Percentiles rank a stretch among this genome's conserved stretches.
These are phyloP conservation scores for Psittacula derbiana DNA, from an alignment of 2,797 vertebrate species.

Conservation along the genomic window DNA sequence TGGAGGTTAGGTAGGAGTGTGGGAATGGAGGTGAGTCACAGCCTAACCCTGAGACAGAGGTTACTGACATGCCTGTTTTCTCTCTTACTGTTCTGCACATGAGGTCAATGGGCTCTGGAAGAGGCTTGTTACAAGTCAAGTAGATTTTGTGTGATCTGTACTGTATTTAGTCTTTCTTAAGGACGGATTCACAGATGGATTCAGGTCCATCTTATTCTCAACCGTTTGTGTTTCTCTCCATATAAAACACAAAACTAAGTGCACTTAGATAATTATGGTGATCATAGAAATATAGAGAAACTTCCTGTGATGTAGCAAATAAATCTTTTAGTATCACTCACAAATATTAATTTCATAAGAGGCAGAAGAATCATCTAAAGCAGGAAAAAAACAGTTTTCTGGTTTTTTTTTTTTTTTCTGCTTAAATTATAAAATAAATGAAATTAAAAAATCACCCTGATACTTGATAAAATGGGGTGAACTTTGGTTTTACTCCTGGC, in stretches of 20 bases:
- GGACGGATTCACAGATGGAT: neutral
- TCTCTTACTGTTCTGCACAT: neutral
- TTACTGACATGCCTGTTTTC: neutral
- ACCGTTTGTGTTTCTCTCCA: neutral
- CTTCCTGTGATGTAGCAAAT: neutral
- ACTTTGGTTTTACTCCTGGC: neutral
- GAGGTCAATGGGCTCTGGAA: neutral
- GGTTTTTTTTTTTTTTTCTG: neutral
- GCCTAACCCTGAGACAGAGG: no score
- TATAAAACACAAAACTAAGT: neutral
- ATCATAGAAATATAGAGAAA: neutral
- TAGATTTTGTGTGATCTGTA: neutral
- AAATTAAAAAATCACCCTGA: neutral
- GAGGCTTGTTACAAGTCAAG: neutral
- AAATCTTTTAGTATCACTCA: neutral
- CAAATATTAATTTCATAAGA: neutral
- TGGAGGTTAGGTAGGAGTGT: neutral
- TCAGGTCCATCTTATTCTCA: neutral
- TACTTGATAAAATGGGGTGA: neutral
- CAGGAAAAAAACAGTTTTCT: neutral
- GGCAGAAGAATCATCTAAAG: neutral
- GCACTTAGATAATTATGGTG: neutral
- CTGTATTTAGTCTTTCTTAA: neutral
- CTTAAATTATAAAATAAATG: neutral
- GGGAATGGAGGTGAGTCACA: neutral